These are phyloP conservation scores for Gambusia yucatana DNA, from an alignment of 2,797 vertebrate species.

Conservation along the genomic window DNA sequence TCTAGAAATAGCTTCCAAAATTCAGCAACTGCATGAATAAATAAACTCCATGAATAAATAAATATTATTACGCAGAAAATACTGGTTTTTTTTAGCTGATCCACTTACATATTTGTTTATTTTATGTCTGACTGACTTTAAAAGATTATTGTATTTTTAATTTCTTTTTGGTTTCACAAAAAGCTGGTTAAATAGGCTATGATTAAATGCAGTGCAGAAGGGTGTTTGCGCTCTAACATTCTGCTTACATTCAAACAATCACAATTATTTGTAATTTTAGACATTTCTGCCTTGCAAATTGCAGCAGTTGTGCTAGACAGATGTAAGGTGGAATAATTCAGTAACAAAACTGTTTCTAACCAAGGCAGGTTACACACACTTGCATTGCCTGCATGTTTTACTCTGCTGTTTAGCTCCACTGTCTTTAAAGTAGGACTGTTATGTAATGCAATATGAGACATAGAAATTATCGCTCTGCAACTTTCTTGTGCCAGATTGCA, in stretches of 20 bases:
- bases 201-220: not conserved
- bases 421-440: conserved; percentile 37
- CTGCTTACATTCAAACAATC: not conserved
- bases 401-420: conserved; percentile 32
- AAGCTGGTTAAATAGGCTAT: not conserved
- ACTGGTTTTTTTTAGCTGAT: not conserved
- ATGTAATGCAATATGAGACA: conserved; percentile 36
- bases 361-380: conserved; percentile 49
- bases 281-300: conserved; percentile 15
- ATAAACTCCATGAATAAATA: not conserved
- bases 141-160: not conserved
- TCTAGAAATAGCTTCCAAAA: not conserved
- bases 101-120: not conserved
- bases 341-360: conserved; percentile 15
- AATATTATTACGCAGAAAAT: not conserved
- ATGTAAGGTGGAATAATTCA: conserved; percentile 43
- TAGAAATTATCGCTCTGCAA: conserved; percentile 46
- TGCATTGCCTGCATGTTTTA: conserved; percentile 34
- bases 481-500: conserved; percentile 38
- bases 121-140: not conserved
- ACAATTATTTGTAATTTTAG: not conserved
- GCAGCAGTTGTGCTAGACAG: conserved; percentile 20
- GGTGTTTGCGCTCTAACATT: not conserved
- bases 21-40: conserved; percentile 3
- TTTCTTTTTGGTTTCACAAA: not conserved